These are phyloP conservation scores for Pristionchus japonicus DNA, from an alignment of 2,888 invertebrate species.

Conservation along the genomic window DNA sequence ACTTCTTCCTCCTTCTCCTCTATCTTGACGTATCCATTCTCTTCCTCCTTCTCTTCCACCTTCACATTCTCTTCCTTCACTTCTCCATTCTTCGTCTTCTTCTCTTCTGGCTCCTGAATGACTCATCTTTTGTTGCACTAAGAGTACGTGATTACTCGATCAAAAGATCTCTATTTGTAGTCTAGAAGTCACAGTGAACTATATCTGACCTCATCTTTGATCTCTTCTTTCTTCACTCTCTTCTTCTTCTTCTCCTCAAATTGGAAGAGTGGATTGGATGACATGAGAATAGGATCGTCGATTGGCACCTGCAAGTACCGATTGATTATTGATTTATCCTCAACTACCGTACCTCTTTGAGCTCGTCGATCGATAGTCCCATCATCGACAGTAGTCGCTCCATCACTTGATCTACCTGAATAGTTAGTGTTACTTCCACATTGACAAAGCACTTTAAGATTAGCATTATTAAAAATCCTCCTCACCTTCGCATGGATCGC, in stretches of 20 bases:
- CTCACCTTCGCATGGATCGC: constrained; percentile 40
- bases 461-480: neutral
- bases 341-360: neutral
- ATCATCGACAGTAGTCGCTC: neutral
- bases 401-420: constrained; percentile 44
- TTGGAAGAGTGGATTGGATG: constrained; percentile 1
- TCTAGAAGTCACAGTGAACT: neutral
- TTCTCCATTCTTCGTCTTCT: neutral
- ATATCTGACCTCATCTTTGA: constrained; percentile 4
- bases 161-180: neutral
- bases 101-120: constrained; percentile 32
- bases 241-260: constrained; percentile 36
- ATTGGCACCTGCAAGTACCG: constrained; percentile 20
- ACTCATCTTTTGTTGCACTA: neutral
- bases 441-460: neutral
- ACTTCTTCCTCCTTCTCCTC: neutral
- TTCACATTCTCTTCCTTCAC: neutral
- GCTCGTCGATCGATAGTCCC: constrained; percentile 15
- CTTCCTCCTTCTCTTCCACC: neutral
- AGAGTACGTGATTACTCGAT: neutral
- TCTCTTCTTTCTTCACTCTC: constrained; percentile 29
- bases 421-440: neutral
- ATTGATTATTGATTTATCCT: neutral
- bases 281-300: neutral
- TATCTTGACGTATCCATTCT: neutral